These are phyloP conservation scores for Andrena bicolor DNA, from an alignment of 2,888 invertebrate species.

Conservation along the genomic window DNA sequence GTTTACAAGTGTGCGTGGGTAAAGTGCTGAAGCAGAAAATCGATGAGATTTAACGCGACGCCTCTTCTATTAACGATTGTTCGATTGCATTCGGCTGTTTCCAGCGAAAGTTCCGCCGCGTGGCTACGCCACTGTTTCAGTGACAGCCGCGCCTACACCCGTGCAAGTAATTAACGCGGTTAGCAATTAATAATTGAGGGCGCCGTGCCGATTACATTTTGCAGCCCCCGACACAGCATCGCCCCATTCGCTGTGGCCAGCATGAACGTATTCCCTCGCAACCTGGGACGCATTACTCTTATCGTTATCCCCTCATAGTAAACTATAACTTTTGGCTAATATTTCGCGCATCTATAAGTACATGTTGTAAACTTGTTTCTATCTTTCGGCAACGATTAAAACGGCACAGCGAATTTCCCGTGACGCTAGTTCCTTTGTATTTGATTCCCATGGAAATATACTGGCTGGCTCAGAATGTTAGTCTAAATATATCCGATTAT, in stretches of 20 bases:
- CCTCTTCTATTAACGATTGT: constrained; percentile 52
- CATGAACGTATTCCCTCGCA: constrained; percentile 70
- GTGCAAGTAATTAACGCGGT: constrained; percentile 83
- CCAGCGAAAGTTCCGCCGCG: constrained; percentile 44
- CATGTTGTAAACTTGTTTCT: constrained; percentile 21
- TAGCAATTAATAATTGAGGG: constrained; percentile 84
- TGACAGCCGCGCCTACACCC: constrained; percentile 80
- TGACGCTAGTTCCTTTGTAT: neutral
- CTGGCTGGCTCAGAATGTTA: no score
- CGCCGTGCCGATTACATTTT: constrained; percentile 84
- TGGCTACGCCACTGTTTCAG: constrained; percentile 78
- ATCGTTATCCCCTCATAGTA: constrained; percentile 70
- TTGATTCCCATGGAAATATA: neutral
- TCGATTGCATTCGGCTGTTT: constrained; percentile 39
- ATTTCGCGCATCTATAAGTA: constrained; percentile 2
- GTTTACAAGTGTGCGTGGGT: neutral
- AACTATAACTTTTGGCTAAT: constrained; percentile 51
- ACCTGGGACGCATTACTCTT: constrained; percentile 76
- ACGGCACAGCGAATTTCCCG: no score
- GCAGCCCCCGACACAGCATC: constrained; percentile 72
- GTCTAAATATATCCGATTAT: no score
- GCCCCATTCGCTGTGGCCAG: constrained; percentile 64
- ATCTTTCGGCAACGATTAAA: neutral
- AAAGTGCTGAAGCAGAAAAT: constrained; percentile 22
- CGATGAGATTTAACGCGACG: constrained; percentile 51